Percentiles rank a stretch among this genome's conserved stretches.
phyloP scores from a whole-genome alignment of 2,113 vertebrate species.

The Tichodroma muraria region DNA sequence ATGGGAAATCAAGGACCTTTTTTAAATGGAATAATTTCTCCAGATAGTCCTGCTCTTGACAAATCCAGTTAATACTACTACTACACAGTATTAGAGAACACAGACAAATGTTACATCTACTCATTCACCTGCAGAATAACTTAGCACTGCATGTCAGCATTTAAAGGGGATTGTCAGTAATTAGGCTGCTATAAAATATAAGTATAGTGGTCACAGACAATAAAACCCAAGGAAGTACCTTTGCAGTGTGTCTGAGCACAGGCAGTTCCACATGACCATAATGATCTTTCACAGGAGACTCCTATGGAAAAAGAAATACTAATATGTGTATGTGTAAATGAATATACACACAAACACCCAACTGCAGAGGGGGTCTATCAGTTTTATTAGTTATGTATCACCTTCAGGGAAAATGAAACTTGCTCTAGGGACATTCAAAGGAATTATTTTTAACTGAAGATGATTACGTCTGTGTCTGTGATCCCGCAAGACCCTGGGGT shows the following conservation, averaged over 20 bases:
- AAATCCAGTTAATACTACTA: neutral
- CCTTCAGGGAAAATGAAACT: neutral
- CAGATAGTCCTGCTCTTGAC: neutral
- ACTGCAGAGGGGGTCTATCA: neutral
- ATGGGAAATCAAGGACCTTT: neutral
- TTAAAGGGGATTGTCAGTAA: conserved; percentile 32
- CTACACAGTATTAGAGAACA: neutral
- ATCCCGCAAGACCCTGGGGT: neutral
- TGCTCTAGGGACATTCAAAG: neutral
- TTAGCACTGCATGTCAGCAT: neutral
- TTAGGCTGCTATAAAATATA: conserved; percentile 24
- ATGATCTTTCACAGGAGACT: neutral
- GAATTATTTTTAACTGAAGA: neutral
- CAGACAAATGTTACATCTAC: neutral
- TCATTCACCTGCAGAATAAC: conserved; percentile 42
- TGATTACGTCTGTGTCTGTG: neutral
- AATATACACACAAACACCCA: neutral
- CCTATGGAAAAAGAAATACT: neutral
- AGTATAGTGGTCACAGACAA: conserved; percentile 12
- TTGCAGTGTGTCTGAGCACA: neutral
- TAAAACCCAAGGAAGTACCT: neutral
- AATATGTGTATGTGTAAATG: neutral
- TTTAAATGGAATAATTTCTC: neutral
- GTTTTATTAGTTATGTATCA: neutral
- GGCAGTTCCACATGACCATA: neutral